A percentile compares a stretch with the other conserved stretches of the same genome.
Evolutionary conservation across 2,113 vertebrate species (phyloP).

Genomic region (Orycteropus afer): DNA sequence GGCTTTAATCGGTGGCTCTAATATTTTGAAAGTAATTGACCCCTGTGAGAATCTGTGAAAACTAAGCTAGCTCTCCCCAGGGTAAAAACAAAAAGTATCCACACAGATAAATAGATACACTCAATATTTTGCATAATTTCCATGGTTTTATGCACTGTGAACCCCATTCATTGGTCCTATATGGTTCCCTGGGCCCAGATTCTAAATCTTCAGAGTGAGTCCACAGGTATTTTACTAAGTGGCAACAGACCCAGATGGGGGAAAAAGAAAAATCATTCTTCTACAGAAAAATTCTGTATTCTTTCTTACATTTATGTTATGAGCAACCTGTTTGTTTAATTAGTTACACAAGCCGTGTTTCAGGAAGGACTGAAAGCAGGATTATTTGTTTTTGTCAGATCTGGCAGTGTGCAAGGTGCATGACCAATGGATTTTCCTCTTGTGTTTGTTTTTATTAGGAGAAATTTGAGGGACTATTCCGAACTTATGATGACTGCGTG

Average conservation of each 20-base stretch:
- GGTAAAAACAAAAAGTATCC: background rate
- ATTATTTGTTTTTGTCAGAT: background rate
- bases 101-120: background rate
- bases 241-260: background rate
- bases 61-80: background rate
- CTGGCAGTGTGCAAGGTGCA: rapidly evolving
- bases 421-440: conserved; percentile 62
- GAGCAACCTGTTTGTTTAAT: background rate
- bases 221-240: background rate
- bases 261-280: background rate
- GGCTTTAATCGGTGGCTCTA: background rate
- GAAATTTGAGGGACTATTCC: conserved; percentile 92
- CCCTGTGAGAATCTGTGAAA: background rate
- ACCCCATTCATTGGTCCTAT: background rate
- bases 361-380: background rate
- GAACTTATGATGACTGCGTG: conserved; percentile 90
- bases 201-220: background rate
- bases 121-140: background rate
- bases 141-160: background rate
- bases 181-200: background rate
- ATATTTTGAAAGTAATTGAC: background rate
- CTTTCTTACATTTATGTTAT: background rate
- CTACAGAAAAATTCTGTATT: background rate
- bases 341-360: no score
- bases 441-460: conserved; percentile 85